phyloP scores from a whole-genome alignment of 2,888 invertebrate genomes.

The Hypomecis atomaria region DNA sequence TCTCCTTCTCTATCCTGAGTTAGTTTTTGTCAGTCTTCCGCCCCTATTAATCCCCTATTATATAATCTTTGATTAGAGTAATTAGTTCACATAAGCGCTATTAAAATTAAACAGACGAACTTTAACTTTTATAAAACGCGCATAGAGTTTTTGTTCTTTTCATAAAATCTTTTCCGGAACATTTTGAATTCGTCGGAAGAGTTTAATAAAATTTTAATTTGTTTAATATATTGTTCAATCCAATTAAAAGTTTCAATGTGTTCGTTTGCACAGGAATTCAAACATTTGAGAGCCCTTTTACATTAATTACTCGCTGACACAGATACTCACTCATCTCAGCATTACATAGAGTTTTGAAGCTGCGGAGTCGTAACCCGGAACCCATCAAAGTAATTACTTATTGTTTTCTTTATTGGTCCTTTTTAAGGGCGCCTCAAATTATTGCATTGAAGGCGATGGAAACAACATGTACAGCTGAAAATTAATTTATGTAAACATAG shows the following conservation, averaged over 20 bases:
- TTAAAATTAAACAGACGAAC: too few species aligned
- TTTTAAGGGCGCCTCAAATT: too few species aligned
- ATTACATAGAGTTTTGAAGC: conserved; percentile 16
- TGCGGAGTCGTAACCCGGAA: background rate
- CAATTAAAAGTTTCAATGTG: conserved; percentile 13
- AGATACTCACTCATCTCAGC: conserved; percentile 7
- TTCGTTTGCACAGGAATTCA: conserved; percentile 9
- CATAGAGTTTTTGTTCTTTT: too few species aligned
- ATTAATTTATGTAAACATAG: too few species aligned
- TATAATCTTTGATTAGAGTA: too few species aligned
- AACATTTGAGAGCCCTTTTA: conserved; percentile 13
- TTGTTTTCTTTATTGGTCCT: background rate
- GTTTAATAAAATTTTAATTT: background rate
- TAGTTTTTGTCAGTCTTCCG: too few species aligned
- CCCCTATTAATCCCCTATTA: too few species aligned
- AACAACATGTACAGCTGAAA: background rate
- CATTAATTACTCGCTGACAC: conserved; percentile 16
- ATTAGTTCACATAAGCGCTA: too few species aligned
- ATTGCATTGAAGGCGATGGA: background rate
- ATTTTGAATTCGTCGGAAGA: too few species aligned
- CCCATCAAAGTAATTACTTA: conserved; percentile 1
- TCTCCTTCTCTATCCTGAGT: too few species aligned
- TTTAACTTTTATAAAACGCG: too few species aligned
- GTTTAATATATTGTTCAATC: conserved; percentile 5
- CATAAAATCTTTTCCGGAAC: too few species aligned